phyloP scores from a whole-genome alignment of 2,888 invertebrate species.

The Drosophila robusta region DNA sequence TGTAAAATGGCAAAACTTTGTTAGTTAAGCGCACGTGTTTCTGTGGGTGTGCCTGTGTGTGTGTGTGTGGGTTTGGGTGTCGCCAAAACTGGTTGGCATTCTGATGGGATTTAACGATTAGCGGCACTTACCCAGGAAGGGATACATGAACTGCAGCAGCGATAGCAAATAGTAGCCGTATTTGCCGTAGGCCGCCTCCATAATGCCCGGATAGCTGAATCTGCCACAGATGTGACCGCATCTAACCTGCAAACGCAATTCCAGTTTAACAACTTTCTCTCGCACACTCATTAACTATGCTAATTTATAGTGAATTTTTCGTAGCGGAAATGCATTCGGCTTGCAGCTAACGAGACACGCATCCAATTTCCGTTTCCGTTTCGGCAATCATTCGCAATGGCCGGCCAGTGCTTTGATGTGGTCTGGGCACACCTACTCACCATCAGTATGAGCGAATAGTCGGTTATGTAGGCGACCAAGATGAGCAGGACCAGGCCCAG shows the following conservation, averaged over 20 bases:
- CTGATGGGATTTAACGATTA: slow-evolving; percentile 42
- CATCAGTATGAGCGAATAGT: slow-evolving; percentile 93
- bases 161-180: slow-evolving; percentile 91
- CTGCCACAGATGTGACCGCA: slow-evolving; percentile 91
- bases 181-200: slow-evolving; percentile 92
- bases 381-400: slow-evolving; percentile 38
- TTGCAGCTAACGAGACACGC: slow-evolving; percentile 31
- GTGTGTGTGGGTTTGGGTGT: background rate
- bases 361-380: slow-evolving; percentile 57
- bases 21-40: slow-evolving; percentile 12
- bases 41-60: background rate
- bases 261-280: slow-evolving; percentile 16
- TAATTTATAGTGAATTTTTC: slow-evolving; percentile 34
- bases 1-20: slow-evolving; percentile 84
- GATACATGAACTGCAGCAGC: slow-evolving; percentile 92
- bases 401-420: slow-evolving; percentile 11
- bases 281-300: slow-evolving; percentile 46
- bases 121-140: slow-evolving; percentile 89
- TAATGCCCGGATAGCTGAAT: slow-evolving; percentile 90
- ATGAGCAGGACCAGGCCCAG: slow-evolving; percentile 90
- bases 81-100: background rate
- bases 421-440: slow-evolving; percentile 86
- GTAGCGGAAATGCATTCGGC: slow-evolving; percentile 47
- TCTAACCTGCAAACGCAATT: slow-evolving; percentile 82
- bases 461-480: slow-evolving; percentile 91